Percentiles rank a stretch among this genome's conserved stretches.
These are phyloP conservation scores for Spodoptera littoralis DNA, from an alignment of 2,888 invertebrate species.

Conservation along the genomic window DNA sequence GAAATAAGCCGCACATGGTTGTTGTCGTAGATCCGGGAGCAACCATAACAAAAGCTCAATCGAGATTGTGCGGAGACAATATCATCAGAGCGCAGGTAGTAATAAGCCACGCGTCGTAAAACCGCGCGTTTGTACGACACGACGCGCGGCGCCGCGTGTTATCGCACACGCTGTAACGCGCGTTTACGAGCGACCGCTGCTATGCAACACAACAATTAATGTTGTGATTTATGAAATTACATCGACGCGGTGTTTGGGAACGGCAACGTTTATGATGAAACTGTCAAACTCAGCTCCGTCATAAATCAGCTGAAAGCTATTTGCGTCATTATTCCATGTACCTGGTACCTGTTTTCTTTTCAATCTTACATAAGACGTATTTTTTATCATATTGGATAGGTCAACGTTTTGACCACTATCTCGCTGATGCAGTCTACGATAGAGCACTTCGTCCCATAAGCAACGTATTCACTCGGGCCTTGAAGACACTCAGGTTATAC, in stretches of 20 bases:
- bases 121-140: constrained; percentile 7
- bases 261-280: neutral
- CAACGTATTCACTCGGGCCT: too few relatives aligned
- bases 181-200: constrained; percentile 34
- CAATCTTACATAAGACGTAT: too few relatives aligned
- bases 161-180: constrained; percentile 39
- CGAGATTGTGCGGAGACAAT: constrained; percentile 46
- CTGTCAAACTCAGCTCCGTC: neutral
- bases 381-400: too few relatives aligned
- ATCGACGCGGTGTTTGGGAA: neutral
- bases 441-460: too few relatives aligned
- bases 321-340: too few relatives aligned
- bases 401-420: too few relatives aligned
- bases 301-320: too few relatives aligned
- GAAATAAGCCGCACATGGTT: neutral
- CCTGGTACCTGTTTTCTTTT: constrained; percentile 1
- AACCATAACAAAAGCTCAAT: constrained; percentile 36
- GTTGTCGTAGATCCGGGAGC: constrained; percentile 20
- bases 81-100: constrained; percentile 33
- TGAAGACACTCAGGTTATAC: too few relatives aligned
- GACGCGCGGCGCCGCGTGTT: constrained; percentile 20
- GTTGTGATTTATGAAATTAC: constrained; percentile 24
- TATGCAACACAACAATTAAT: constrained; percentile 34
- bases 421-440: too few relatives aligned
- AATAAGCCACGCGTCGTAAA: constrained; percentile 47